Conservation (phyloP, 2,888 invertebrate species). For the Proisotoma minuta region DNA sequence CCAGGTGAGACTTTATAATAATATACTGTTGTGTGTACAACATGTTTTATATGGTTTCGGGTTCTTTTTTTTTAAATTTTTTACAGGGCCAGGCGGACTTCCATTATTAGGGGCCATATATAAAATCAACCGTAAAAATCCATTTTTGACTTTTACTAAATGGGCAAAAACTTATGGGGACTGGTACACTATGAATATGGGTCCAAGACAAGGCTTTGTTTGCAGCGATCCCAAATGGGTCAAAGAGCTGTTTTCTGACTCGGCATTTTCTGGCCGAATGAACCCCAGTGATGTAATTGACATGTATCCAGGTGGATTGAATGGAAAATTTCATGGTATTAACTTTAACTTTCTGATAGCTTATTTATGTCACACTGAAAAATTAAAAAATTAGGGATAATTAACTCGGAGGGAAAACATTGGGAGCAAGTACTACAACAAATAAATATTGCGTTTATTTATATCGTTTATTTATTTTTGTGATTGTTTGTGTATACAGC, state of each 20-base stretch:
- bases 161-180: constrained; percentile 24
- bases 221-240: constrained; percentile 11
- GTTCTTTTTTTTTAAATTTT: neutral
- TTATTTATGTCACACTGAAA: neutral
- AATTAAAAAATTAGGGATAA: neutral
- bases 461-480: too few species aligned
- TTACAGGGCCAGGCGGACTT: constrained; percentile 16
- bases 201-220: constrained; percentile 3
- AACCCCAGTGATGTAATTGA: constrained; percentile 6
- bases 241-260: constrained; percentile 26
- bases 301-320: constrained; percentile 17
- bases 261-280: constrained; percentile 23
- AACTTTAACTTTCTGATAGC: neutral
- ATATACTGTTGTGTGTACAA: neutral
- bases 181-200: constrained; percentile 11
- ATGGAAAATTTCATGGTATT: neutral
- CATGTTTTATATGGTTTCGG: too few species aligned
- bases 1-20: neutral
- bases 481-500: too few species aligned
- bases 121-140: neutral
- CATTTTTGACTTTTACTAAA: constrained; percentile 4
- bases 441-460: too few species aligned
- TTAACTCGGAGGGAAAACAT: neutral
- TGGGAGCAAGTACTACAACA: too few species aligned
- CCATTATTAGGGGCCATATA: constrained; percentile 15